These are phyloP conservation scores for Brevimyrus niger DNA, from an alignment of 2,113 vertebrate species.

Conservation along the genomic window DNA sequence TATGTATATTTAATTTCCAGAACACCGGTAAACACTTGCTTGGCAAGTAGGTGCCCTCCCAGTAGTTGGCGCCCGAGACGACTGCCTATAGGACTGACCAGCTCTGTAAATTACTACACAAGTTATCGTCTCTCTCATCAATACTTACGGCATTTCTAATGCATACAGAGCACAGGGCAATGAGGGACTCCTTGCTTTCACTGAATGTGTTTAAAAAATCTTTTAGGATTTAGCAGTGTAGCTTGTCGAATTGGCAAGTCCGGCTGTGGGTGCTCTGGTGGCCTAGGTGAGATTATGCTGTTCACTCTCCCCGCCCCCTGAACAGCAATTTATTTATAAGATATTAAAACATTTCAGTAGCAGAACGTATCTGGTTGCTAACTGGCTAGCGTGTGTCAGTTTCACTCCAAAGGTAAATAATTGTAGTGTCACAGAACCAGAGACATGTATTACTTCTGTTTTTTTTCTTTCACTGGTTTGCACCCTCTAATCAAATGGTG, in stretches of 20 bases:
- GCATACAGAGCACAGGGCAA: neutral
- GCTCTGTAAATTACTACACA: neutral
- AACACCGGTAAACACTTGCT: neutral
- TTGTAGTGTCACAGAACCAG: neutral
- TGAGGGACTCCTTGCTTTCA: neutral
- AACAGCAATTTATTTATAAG: neutral
- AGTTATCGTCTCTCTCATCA: neutral
- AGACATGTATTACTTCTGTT: too few relatives aligned
- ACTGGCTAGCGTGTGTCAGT: neutral
- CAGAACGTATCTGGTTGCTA: neutral
- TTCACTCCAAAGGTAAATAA: neutral
- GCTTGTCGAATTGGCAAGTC: neutral
- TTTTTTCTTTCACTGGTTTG: neutral
- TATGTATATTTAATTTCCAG: neutral
- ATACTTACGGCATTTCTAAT: neutral
- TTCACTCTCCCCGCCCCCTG: too few relatives aligned
- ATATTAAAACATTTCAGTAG: neutral
- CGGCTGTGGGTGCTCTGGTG: neutral
- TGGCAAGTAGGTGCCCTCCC: neutral
- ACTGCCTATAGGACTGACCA: neutral
- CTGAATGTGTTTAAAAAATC: neutral
- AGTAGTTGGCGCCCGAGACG: neutral
- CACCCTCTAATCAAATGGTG: neutral
- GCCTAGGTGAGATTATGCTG: neutral
- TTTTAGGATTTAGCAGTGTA: neutral